phyloP scores from a whole-genome alignment of 1,140 invertebrate species.

The Carcinoscorpius rotundicauda region DNA sequence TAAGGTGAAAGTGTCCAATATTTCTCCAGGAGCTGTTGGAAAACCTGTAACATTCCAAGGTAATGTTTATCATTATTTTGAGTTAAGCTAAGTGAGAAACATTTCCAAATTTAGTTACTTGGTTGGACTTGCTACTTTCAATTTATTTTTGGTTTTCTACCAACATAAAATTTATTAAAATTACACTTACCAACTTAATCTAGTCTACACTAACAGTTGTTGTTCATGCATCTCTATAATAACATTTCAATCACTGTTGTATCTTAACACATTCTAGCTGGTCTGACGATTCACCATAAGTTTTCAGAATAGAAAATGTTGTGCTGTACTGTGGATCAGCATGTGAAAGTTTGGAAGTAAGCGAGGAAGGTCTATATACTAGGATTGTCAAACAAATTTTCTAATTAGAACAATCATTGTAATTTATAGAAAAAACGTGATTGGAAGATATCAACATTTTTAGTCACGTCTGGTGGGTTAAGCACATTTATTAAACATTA shows the following conservation, averaged over 20 bases:
- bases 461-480: no score
- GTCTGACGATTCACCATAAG: no score
- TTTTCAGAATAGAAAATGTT: no score
- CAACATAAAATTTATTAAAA: not conserved
- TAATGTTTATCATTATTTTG: constrained; percentile 21
- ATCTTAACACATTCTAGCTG: not conserved
- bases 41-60: constrained; percentile 33
- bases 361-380: no score
- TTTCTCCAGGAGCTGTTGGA: constrained; percentile 39
- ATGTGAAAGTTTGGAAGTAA: no score
- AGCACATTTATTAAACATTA: no score
- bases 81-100: not conserved
- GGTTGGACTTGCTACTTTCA: not conserved
- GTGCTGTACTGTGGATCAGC: no score
- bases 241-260: not conserved
- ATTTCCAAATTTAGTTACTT: not conserved
- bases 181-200: constrained; percentile 1
- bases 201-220: not conserved
- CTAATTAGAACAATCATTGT: no score
- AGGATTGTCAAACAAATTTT: no score
- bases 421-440: no score
- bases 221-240: not conserved
- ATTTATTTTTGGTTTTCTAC: constrained; percentile 7
- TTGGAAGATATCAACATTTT: no score
- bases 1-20: constrained; percentile 64